These are phyloP conservation scores for Theristus sp. DNA, from an alignment of 2,888 invertebrate species.

Conservation along the genomic window DNA sequence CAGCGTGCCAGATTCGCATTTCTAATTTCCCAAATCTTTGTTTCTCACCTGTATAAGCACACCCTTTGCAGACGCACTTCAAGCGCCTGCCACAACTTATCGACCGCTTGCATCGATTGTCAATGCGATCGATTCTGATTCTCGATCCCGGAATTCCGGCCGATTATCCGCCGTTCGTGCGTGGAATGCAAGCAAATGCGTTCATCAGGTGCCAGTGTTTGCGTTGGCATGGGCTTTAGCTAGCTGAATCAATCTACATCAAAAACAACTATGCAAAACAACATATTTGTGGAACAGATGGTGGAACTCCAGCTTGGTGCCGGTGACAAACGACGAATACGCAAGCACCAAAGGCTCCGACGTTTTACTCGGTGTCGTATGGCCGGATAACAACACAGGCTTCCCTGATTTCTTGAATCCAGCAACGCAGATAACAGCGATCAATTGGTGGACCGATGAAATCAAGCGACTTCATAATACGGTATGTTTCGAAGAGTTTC, in stretches of 20 bases:
- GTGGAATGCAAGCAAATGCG: constrained; percentile 8
- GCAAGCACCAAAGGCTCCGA: not conserved
- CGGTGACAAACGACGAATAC: not conserved
- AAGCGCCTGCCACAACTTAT: not conserved
- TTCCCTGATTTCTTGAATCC: constrained; percentile 13
- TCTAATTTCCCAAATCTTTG: not conserved
- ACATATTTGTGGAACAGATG: too few species aligned
- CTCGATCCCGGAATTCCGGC: constrained; percentile 22
- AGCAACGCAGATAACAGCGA: too few species aligned
- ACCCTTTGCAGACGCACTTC: not conserved
- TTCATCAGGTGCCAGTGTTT: too few species aligned
- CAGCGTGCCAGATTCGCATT: too few species aligned
- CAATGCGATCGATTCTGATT: constrained; percentile 20
- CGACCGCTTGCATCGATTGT: constrained; percentile 14
- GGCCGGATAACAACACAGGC: constrained; percentile 16
- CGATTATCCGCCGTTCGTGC: constrained; percentile 16
- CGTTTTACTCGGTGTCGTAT: constrained; percentile 10
- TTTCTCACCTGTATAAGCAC: not conserved
- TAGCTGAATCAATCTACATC: too few species aligned
- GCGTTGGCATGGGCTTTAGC: not conserved
- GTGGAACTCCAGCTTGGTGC: not conserved
- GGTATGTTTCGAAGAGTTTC: too few species aligned
- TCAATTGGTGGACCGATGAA: constrained; percentile 3
- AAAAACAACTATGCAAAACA: not conserved
- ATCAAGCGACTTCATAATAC: not conserved